phyloP scores from a whole-genome alignment of 2,113 vertebrate species.

The Apus apus region DNA sequence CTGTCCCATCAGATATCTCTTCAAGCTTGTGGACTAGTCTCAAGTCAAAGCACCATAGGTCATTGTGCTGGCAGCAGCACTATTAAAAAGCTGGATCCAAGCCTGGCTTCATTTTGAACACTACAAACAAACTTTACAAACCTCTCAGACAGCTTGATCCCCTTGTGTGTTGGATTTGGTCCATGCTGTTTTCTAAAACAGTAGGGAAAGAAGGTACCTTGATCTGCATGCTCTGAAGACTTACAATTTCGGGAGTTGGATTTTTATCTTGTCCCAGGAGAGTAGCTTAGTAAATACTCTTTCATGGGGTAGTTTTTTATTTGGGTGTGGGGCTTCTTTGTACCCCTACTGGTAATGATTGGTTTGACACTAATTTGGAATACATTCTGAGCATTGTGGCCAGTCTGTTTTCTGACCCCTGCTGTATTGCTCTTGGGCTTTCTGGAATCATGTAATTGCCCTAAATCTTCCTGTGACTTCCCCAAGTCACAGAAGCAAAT shows the following conservation, averaged over 20 bases:
- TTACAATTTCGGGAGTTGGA: background rate
- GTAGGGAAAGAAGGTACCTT: constrained; percentile 16
- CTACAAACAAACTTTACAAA: constrained; percentile 1
- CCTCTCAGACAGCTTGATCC: background rate
- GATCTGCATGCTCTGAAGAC: background rate
- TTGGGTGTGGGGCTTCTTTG: background rate
- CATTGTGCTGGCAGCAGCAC: background rate
- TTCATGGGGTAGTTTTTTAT: background rate
- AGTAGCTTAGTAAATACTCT: constrained; percentile 6
- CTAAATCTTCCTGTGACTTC: background rate
- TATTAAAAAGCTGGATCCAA: constrained; percentile 5
- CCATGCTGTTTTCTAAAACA: background rate
- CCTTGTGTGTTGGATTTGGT: constrained; percentile 13
- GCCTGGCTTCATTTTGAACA: background rate
- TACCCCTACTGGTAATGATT: background rate
- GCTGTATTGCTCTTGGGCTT: background rate
- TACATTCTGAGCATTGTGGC: background rate
- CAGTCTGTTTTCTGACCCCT: background rate
- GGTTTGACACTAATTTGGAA: background rate
- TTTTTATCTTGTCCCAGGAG: constrained; percentile 17
- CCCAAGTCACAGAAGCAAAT: background rate
- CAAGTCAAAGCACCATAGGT: background rate
- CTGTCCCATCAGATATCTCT: constrained; percentile 41
- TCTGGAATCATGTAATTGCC: background rate
- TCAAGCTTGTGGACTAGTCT: background rate